Evolutionary conservation across 2,888 invertebrate species (phyloP).

Genomic region (Argyresthia goedartella): DNA sequence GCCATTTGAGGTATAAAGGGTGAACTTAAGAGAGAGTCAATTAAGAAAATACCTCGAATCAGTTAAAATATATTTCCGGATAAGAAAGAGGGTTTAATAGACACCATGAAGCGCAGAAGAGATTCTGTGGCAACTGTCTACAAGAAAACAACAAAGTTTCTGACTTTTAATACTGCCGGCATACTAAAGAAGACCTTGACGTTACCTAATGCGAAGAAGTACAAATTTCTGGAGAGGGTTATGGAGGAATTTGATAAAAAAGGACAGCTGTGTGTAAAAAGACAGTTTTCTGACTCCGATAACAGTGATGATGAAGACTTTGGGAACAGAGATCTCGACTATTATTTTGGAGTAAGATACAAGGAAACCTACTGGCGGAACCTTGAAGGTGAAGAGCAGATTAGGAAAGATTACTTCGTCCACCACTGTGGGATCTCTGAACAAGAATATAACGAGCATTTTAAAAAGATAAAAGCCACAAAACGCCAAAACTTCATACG

Average conservation of each 20-base stretch:
- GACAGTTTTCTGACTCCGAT: conserved; percentile 13
- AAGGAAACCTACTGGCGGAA: conserved; percentile 57
- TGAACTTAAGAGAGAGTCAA: background rate
- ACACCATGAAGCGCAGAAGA: conserved; percentile 39
- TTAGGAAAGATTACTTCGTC: conserved; percentile 52
- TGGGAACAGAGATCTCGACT: conserved; percentile 53
- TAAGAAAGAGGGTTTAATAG: conserved; percentile 24
- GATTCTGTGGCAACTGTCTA: conserved; percentile 57
- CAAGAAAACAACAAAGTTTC: conserved; percentile 55
- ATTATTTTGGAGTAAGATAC: conserved; percentile 49
- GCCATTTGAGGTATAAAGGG: background rate
- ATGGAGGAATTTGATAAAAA: conserved; percentile 26
- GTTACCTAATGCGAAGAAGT: conserved; percentile 33
- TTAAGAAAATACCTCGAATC: background rate
- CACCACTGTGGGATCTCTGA: conserved; percentile 53
- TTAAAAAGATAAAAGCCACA: conserved; percentile 26
- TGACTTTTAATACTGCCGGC: conserved; percentile 43
- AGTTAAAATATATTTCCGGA: conserved; percentile 9
- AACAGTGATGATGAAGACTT: conserved; percentile 33
- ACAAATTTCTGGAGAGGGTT: conserved; percentile 29
- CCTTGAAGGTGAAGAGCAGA: conserved; percentile 47
- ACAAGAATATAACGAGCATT: conserved; percentile 46
- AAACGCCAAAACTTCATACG: conserved; percentile 28
- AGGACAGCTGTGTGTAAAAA: conserved; percentile 13
- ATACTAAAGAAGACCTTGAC: conserved; percentile 39